These are phyloP conservation scores for Tachystola acroxantha DNA, from an alignment of 2,888 invertebrate species.

Conservation along the genomic window DNA sequence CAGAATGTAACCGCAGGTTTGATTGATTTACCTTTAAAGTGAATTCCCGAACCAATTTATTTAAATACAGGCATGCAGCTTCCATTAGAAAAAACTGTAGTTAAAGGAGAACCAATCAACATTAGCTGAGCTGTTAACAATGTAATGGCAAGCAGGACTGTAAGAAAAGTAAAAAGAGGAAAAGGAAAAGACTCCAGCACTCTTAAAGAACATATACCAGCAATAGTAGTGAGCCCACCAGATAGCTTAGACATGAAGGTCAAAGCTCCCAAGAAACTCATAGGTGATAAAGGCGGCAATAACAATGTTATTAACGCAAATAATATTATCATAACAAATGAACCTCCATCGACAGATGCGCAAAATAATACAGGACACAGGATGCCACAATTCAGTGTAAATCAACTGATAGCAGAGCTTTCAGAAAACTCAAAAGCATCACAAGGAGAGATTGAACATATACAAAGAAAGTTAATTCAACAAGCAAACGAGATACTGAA, in stretches of 20 bases:
- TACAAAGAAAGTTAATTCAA: conserved; percentile 60
- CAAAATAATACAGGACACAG: conserved; percentile 23
- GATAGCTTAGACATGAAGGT: conserved; percentile 57
- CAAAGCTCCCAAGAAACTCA: conserved; percentile 37
- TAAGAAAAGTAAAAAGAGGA: conserved; percentile 83
- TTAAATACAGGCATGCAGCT: background rate
- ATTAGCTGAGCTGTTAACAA: conserved; percentile 54
- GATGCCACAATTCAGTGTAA: conserved; percentile 62
- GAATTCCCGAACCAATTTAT: conserved; percentile 12
- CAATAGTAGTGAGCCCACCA: conserved; percentile 57
- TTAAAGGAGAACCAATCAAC: conserved; percentile 44
- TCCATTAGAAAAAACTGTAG: background rate
- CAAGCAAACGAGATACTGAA: conserved; percentile 71
- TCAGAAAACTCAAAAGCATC: conserved; percentile 66
- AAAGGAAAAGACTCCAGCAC: conserved; percentile 57
- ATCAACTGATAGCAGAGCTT: conserved; percentile 62
- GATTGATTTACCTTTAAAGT: conserved; percentile 7
- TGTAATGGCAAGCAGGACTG: conserved; percentile 84
- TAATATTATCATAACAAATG: conserved; percentile 15
- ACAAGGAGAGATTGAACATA: conserved; percentile 63
- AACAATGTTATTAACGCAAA: conserved; percentile 16
- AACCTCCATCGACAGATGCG: conserved; percentile 18
- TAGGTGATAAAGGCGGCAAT: conserved; percentile 27
- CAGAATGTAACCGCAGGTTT: conserved; percentile 12
- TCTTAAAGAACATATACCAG: conserved; percentile 40